phyloP scores from a whole-genome alignment of 1,140 invertebrate species.

The Macrobrachium rosenbergii region DNA sequence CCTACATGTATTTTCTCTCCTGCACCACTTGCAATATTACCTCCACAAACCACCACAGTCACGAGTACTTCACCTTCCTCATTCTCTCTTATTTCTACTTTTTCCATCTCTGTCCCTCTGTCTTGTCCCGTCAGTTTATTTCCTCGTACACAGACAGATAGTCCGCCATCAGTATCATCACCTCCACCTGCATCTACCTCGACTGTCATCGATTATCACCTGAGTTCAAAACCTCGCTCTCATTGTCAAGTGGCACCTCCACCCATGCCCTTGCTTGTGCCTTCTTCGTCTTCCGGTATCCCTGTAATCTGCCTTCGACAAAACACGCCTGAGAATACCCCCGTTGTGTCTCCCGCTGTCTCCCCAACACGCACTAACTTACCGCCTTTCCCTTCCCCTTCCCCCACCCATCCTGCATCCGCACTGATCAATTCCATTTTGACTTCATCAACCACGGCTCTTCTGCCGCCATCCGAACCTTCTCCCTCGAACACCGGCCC shows the following conservation, averaged over 20 bases:
- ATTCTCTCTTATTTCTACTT: background rate
- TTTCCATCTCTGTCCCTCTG: background rate
- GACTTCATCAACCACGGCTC: background rate
- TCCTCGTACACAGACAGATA: background rate
- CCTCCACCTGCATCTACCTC: background rate
- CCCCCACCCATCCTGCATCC: background rate
- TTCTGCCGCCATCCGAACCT: background rate
- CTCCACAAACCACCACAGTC: no score
- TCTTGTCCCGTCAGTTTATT: background rate
- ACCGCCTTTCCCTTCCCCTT: background rate
- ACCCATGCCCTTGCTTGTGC: background rate
- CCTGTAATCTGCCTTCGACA: background rate
- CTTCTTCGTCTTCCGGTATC: background rate
- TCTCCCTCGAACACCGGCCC: background rate
- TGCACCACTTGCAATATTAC: background rate
- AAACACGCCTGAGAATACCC: background rate
- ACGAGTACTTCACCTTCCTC: background rate
- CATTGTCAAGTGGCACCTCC: background rate
- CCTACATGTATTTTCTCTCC: background rate
- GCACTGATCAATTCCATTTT: background rate
- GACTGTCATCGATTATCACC: background rate
- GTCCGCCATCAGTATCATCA: background rate
- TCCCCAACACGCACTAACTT: background rate
- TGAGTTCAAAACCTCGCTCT: background rate
- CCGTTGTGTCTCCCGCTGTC: constrained; percentile 4